phyloP scores from a whole-genome alignment of 2,888 invertebrate species.

The Halictus ligatus region DNA sequence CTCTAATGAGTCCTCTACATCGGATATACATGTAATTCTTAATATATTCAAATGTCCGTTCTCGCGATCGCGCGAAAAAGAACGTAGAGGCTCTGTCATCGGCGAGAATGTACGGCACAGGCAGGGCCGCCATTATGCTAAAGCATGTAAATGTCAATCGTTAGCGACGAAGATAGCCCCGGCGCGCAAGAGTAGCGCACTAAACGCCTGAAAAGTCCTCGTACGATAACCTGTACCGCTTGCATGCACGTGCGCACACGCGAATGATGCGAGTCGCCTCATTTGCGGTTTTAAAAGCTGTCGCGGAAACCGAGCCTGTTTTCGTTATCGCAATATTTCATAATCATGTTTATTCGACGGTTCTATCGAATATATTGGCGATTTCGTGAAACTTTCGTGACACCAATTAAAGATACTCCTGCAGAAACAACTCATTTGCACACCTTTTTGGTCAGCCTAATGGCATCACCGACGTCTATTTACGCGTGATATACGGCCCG shows the following conservation, averaged over 20 bases:
- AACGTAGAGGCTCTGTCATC: constrained; percentile 22
- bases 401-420: not conserved
- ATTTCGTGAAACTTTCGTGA: not conserved
- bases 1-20: constrained; percentile 44
- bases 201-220: constrained; percentile 20
- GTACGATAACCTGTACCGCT: not conserved
- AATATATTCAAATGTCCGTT: constrained; percentile 33
- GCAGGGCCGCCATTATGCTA: constrained; percentile 31
- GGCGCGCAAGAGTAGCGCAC: constrained; percentile 8
- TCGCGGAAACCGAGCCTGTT: not conserved
- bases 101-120: constrained; percentile 22
- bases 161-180: constrained; percentile 23
- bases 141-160: constrained; percentile 50
- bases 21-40: constrained; percentile 29
- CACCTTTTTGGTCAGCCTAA: not conserved
- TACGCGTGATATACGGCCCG: not conserved
- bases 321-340: not conserved
- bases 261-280: not conserved
- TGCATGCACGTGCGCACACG: not conserved
- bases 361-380: not conserved
- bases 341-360: not conserved
- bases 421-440: not conserved
- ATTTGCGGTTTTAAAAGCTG: not conserved
- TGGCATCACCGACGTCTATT: not conserved
- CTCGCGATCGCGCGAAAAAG: not conserved